These are phyloP conservation scores for Catostylus mosaicus DNA, from an alignment of 30 jellyfish, hydroid and myxozoan species.

Conservation along the genomic window DNA sequence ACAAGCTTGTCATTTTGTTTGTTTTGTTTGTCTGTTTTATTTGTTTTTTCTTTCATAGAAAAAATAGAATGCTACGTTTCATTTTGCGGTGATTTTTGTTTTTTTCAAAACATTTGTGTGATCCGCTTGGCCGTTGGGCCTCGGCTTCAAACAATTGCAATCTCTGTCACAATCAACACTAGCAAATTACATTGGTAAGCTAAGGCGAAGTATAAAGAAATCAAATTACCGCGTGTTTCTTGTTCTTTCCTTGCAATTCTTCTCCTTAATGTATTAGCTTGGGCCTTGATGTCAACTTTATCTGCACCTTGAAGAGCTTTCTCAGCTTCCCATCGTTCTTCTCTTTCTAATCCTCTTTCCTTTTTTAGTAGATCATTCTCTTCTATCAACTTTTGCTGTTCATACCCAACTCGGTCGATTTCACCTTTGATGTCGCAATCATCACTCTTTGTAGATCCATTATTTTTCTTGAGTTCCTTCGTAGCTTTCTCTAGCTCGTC, in stretches of 20 bases:
- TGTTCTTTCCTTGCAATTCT: constrained; percentile 15
- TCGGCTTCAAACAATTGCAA: background rate
- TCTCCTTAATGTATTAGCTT: constrained; percentile 10
- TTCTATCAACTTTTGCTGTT: constrained; percentile 1
- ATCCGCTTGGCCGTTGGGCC: background rate
- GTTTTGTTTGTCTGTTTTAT: no score
- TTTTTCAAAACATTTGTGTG: background rate
- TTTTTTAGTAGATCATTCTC: constrained; percentile 20
- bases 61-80: no score
- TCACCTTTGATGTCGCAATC: background rate
- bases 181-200: background rate
- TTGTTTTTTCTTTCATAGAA: no score
- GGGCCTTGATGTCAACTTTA: constrained; percentile 24
- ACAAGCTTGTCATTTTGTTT: no score
- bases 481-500: constrained; percentile 2
- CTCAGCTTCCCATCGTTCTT: constrained; percentile 17
- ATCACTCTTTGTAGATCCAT: background rate
- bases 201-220: no score
- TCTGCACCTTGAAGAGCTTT: background rate
- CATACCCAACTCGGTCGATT: background rate
- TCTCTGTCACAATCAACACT: background rate
- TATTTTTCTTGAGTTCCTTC: background rate
- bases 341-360: constrained; percentile 46
- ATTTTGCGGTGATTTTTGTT: background rate
- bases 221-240: constrained; percentile 8